phyloP scores from a whole-genome alignment of 2,113 vertebrate genomes.

The Tyto alba region DNA sequence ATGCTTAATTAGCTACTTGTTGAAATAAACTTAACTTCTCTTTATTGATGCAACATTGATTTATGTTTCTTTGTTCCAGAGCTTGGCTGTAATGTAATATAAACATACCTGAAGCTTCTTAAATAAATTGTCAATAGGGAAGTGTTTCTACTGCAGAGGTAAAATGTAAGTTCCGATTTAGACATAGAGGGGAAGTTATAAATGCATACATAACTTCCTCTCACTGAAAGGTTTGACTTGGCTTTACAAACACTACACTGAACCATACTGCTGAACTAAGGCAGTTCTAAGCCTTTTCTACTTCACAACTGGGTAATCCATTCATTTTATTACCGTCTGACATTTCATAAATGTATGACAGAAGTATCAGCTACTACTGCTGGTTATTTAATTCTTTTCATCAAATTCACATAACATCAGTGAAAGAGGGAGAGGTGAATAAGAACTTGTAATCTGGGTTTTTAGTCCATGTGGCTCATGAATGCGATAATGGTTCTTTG shows the following conservation, averaged over 20 bases:
- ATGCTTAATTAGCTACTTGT: neutral
- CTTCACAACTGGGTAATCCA: neutral
- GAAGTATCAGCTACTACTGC: neutral
- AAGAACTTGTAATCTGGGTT: neutral
- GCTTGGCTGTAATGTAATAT: neutral
- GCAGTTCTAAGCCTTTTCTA: neutral
- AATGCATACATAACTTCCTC: neutral
- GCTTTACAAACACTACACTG: neutral
- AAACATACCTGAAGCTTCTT: neutral
- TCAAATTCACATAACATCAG: neutral
- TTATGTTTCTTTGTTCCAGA: neutral
- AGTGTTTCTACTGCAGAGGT: neutral
- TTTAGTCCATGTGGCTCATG: neutral
- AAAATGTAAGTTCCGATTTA: neutral
- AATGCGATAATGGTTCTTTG: neutral
- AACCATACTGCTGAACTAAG: neutral
- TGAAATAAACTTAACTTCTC: neutral
- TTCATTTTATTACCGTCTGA: neutral
- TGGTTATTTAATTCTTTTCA: neutral
- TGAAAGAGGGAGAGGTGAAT: neutral
- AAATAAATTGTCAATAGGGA: neutral
- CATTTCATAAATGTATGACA: neutral
- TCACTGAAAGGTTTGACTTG: neutral
- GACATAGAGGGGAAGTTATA: neutral
- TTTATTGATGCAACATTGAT: neutral